phyloP scores from a whole-genome alignment of 2,113 vertebrate genomes.

The Paradoxurus hermaphroditus region DNA sequence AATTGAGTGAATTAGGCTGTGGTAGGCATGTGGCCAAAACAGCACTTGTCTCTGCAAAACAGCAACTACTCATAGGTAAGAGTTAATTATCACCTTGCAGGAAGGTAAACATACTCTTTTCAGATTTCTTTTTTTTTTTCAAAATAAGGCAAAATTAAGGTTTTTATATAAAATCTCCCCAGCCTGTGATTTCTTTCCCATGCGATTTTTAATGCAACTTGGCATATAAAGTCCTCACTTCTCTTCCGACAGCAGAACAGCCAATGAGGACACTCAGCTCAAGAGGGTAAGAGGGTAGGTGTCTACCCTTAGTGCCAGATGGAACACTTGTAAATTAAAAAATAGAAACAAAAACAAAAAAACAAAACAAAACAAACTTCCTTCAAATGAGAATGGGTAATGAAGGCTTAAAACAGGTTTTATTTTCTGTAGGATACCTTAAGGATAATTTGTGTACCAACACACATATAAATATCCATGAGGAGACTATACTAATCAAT shows the following conservation, averaged over 20 bases:
- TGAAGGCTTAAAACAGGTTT: not conserved
- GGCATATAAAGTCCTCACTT: not conserved
- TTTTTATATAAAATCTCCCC: not conserved
- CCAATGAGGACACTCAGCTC: not conserved
- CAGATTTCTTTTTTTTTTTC: not conserved
- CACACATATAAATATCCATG: not conserved
- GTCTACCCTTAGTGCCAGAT: not conserved
- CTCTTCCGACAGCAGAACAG: not conserved
- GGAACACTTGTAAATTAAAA: not conserved
- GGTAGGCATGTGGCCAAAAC: not conserved
- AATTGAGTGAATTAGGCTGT: not conserved
- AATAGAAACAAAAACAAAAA: not conserved
- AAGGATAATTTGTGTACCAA: not conserved
- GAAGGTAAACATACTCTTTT: not conserved
- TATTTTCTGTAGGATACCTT: not conserved
- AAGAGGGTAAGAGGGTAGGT: not conserved
- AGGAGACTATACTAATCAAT: not conserved
- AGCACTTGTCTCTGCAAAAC: not conserved
- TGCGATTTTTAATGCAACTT: not conserved
- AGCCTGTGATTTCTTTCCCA: not conserved
- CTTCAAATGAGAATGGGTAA: not conserved
- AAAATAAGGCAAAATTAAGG: not conserved
- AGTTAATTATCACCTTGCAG: not conserved
- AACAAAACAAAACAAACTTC: not conserved
- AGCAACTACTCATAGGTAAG: not conserved